Base-by-base conservation (phyloP, 2,797 vertebrate species). In the Bryconaethiops microstoma region DNA sequence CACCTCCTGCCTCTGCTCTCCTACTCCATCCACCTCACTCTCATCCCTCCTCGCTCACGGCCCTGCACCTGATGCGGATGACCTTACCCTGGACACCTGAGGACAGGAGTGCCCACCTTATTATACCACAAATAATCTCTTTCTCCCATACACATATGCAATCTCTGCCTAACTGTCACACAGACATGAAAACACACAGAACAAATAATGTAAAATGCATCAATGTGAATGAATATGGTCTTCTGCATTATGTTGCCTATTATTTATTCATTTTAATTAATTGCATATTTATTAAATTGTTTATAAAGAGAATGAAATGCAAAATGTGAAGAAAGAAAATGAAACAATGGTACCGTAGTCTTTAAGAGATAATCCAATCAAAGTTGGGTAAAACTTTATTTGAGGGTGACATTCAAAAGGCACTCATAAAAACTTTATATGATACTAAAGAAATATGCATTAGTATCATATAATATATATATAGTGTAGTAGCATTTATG, bases 41-140 rank as follows among this genome's bases (percentile, higher is more conserved):
- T 84, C 83, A 74, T 85, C 87, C 82, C 48, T 87, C 81, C 50
- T 87, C 2, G 21, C 88, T 90, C 84, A 79, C 78, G 83, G 75
- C 29, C 21, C 86, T 85, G 82, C 62, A 16, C 42, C 68, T 79
- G 80, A 67, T 57, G 48, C 39, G 2, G 55, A 23, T 25, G 79
- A 75, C 62, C 62, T 6, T 76, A 60, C 9, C 21, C 67, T 62
- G 75, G 69, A 69, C 62, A 63, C 71, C 45, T 23, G 25, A 59
- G 45, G 17, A 67, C 50, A 42, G n/a, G 29, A 77, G 45, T 57
- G 48, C 21, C 73, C 69, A 0, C 2, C 48, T 59, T 5, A 35
- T 63, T 57, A 65, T 59, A 8, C 55, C 5, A 57, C 74, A 40
- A 16, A 59, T 23, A n/a, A 19, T 39, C 63, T 70, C 59, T 52